Evolutionary conservation across 1,140 invertebrate genomes (phyloP).

Genomic region (Pseudomyrmex concolor): DNA sequence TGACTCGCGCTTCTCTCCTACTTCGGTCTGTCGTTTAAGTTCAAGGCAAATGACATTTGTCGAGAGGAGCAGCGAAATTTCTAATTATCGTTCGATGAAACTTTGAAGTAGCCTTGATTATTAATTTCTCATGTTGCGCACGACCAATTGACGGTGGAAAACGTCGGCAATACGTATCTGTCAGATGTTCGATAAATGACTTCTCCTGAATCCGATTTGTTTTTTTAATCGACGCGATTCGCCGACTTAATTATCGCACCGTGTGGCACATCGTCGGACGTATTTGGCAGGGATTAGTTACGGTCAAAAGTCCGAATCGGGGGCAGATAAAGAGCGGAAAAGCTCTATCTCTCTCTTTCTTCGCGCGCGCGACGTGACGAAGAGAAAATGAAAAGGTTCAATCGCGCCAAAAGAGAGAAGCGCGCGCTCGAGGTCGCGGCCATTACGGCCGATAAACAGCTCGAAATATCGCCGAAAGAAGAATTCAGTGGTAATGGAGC

Average conservation of each 20-base stretch:
- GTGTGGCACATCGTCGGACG: neutral
- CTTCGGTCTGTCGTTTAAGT: constrained; percentile 44
- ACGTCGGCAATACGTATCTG: too few species aligned
- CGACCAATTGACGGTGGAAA: too few species aligned
- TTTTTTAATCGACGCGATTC: neutral
- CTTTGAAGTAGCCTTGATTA: too few species aligned
- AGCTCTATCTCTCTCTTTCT: neutral
- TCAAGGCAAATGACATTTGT: constrained; percentile 61
- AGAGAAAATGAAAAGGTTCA: constrained; percentile 20
- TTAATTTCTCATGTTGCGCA: too few species aligned
- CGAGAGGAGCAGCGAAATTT: neutral
- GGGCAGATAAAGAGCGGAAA: constrained; percentile 11
- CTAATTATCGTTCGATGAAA: neutral
- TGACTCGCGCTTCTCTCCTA: constrained; percentile 63
- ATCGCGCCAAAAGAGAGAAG: constrained; percentile 39
- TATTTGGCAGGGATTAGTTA: constrained; percentile 20
- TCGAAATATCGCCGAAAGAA: constrained; percentile 63
- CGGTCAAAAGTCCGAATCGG: constrained; percentile 18
- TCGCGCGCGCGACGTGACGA: constrained; percentile 5
- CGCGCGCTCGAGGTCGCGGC: constrained; percentile 44
- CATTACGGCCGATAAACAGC: constrained; percentile 63
- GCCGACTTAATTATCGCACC: neutral
- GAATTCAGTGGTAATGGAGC: constrained; percentile 62
- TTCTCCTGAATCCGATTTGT: too few species aligned
- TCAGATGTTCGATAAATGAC: too few species aligned